phyloP scores from a whole-genome alignment of 2,797 vertebrate genomes.

The Catamblyrhynchus diadema region DNA sequence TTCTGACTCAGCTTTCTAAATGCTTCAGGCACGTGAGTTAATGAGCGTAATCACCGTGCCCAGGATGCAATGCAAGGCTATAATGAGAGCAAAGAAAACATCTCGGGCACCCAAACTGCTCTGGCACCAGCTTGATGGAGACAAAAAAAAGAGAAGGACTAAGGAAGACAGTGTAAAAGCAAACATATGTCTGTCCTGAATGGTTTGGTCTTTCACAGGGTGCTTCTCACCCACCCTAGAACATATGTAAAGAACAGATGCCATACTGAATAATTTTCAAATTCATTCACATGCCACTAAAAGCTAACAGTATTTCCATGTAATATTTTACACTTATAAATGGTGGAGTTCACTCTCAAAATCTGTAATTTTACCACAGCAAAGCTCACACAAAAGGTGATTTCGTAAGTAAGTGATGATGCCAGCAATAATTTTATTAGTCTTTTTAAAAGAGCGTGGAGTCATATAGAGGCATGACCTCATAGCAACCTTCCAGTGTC shows the following conservation, averaged over 20 bases:
- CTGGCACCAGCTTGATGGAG: background rate
- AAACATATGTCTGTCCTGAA: accelerated
- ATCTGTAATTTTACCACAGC: background rate
- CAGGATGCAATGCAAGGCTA: background rate
- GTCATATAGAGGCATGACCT: background rate
- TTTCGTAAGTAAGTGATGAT: background rate
- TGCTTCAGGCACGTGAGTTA: background rate
- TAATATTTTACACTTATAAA: background rate
- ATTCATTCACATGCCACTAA: background rate
- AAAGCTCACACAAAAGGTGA: background rate
- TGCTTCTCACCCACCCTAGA: background rate
- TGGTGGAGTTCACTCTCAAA: background rate
- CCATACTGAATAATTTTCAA: background rate
- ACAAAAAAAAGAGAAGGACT: background rate
- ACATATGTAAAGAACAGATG: accelerated
- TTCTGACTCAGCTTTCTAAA: background rate
- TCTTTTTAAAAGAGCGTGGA: accelerated
- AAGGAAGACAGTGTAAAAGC: background rate
- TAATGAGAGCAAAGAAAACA: background rate
- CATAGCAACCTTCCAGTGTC: background rate
- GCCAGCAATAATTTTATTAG: background rate
- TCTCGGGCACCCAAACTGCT: background rate
- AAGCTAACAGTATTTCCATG: background rate
- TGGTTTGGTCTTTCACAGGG: background rate
- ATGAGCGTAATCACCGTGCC: background rate